These are phyloP conservation scores for Botrylloides violaceus DNA, from an alignment of 23 tunicate genomes.

Conservation along the genomic window DNA sequence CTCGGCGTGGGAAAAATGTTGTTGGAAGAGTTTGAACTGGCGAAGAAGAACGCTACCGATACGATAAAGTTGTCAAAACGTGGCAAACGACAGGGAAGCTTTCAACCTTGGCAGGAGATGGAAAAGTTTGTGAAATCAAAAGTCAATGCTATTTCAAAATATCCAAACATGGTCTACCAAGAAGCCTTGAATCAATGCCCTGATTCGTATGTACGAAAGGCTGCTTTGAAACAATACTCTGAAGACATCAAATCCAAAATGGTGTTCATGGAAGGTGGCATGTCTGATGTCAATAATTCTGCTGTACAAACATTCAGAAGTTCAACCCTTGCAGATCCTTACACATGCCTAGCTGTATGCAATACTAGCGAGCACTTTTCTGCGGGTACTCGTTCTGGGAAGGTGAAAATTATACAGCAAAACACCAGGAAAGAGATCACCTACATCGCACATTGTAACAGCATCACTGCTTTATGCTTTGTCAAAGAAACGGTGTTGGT, in stretches of 20 bases:
- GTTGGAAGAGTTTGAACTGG: slow-evolving; percentile 11
- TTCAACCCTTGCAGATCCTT: not conserved
- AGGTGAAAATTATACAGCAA: not conserved
- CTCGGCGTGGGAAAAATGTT: slow-evolving; percentile 12
- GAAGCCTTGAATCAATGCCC: slow-evolving; percentile 5
- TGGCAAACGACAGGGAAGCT: not conserved
- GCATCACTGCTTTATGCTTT: slow-evolving; percentile 22
- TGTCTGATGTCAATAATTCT: not conserved
- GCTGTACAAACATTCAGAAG: not conserved
- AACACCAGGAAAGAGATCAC: not conserved
- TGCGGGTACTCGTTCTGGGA: slow-evolving; percentile 1
- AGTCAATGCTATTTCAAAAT: not conserved
- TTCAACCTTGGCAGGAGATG: slow-evolving; percentile 13
- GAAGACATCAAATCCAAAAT: not conserved
- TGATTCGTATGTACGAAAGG: not conserved
- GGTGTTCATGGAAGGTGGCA: slow-evolving; percentile 1
- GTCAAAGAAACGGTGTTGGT: slow-evolving; percentile 6
- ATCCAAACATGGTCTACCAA: slow-evolving; percentile 18
- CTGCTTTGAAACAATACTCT: not conserved
- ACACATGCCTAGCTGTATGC: not conserved
- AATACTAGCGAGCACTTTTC: not conserved
- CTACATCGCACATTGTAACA: slow-evolving; percentile 7
- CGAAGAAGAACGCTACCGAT: not conserved
- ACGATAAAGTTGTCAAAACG: not conserved
- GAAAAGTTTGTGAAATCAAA: slow-evolving; percentile 3